Evolutionary conservation across 2,113 vertebrate species (phyloP).

Genomic region (Peromyscus maniculatus): DNA sequence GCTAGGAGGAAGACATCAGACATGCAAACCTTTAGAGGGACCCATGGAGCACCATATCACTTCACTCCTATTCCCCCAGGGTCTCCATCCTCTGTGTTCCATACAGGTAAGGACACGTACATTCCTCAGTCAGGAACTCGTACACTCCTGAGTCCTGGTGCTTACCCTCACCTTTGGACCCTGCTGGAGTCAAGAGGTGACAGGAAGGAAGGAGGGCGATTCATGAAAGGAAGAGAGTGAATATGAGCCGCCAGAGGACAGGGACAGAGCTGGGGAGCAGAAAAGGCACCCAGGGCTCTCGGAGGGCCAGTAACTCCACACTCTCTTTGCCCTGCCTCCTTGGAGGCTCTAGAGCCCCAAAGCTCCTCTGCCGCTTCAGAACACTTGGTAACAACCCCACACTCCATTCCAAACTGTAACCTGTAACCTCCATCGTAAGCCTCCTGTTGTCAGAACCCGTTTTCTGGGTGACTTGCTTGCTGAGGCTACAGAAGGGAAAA

Average conservation of each 20-base stretch:
- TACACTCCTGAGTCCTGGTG: background rate
- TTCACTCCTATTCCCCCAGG: background rate
- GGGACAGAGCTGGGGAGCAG: background rate
- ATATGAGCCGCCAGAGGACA: background rate
- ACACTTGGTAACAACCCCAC: background rate
- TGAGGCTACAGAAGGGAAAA: background rate
- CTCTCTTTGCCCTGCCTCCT: background rate
- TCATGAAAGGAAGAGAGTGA: background rate
- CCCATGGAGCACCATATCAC: background rate
- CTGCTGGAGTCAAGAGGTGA: background rate
- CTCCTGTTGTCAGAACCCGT: background rate
- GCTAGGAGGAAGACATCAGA: background rate
- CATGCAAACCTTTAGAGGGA: background rate
- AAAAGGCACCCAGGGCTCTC: background rate
- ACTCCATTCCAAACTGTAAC: background rate
- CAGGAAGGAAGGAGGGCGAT: background rate
- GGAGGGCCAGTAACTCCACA: background rate
- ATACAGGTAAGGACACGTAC: background rate
- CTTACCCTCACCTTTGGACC: background rate
- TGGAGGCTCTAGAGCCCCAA: background rate
- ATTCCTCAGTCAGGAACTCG: background rate
- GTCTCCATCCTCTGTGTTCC: background rate
- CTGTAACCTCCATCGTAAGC: background rate
- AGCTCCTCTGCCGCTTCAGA: background rate
- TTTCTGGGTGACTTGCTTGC: conserved; percentile 38